phyloP scores from a whole-genome alignment of 2,888 invertebrate species.

The Ferrisia virgata region DNA sequence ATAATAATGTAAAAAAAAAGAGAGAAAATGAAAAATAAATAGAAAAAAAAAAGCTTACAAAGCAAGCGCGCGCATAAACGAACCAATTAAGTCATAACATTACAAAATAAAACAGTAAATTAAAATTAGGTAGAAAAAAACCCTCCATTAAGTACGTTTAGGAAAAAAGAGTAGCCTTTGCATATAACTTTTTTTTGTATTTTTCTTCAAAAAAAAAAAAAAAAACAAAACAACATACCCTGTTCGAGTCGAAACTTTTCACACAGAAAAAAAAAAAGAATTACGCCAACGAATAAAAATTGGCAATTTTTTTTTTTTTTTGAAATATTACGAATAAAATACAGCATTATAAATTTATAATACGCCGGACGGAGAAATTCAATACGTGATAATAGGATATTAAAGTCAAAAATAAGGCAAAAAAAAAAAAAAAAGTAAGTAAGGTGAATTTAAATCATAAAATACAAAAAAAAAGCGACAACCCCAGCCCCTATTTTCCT shows the following conservation, averaged over 20 bases:
- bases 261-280: no score
- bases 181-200: background rate
- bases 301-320: background rate
- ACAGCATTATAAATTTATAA: background rate
- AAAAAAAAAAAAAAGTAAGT: background rate
- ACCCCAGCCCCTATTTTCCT: constrained; percentile 5
- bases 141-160: constrained; percentile 11
- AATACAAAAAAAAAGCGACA: background rate
- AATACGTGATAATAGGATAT: background rate
- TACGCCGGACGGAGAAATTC: constrained; percentile 2
- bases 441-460: constrained; percentile 15
- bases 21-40: constrained; percentile 24
- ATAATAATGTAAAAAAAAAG: constrained; percentile 18
- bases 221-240: no score
- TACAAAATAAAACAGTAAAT: constrained; percentile 5
- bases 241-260: background rate
- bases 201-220: background rate
- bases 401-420: background rate
- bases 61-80: constrained; percentile 29
- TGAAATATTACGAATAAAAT: no score
- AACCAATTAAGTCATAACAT: constrained; percentile 22
- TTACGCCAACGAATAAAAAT: background rate
- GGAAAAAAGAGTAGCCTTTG: background rate
- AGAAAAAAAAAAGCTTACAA: constrained; percentile 20
- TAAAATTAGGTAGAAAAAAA: constrained; percentile 26